These are phyloP conservation scores for Malurus elegans DNA, from an alignment of 2,113 vertebrate species.

Conservation along the genomic window DNA sequence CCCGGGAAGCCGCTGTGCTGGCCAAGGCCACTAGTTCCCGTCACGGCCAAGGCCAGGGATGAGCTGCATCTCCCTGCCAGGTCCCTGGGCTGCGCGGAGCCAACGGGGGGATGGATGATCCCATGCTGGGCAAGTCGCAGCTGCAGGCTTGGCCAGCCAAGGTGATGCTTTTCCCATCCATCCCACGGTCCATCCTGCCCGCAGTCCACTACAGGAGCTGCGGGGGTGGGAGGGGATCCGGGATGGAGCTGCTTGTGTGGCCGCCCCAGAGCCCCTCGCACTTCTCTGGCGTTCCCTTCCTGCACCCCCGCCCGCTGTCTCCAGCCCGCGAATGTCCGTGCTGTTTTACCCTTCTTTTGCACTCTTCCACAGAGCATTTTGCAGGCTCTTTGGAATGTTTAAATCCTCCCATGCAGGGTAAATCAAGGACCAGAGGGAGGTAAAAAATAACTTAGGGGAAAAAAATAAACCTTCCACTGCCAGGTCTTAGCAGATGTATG, in stretches of 20 bases:
- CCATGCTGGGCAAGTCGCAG: background rate
- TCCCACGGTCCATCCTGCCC: background rate
- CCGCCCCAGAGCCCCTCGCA: background rate
- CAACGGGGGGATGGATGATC: accelerated
- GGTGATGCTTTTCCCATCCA: background rate
- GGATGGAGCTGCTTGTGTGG: background rate
- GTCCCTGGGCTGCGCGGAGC: background rate
- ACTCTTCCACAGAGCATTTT: background rate
- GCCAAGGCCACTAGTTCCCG: background rate
- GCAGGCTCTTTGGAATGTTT: background rate
- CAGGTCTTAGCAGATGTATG: background rate
- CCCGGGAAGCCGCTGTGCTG: background rate
- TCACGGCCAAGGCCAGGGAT: background rate
- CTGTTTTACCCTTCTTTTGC: background rate
- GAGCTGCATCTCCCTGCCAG: background rate
- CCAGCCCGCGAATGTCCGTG: accelerated
- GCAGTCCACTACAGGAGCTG: background rate
- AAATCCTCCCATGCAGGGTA: background rate
- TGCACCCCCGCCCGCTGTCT: accelerated
- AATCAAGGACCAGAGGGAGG: slow-evolving; percentile 17
- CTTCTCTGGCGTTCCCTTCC: background rate
- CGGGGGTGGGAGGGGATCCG: background rate
- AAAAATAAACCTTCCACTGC: slow-evolving; percentile 8
- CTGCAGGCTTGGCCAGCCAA: background rate
- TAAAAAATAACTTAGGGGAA: slow-evolving; percentile 3